These are phyloP conservation scores for Cydia pomonella DNA, from an alignment of 1,140 invertebrate species.

Conservation along the genomic window DNA sequence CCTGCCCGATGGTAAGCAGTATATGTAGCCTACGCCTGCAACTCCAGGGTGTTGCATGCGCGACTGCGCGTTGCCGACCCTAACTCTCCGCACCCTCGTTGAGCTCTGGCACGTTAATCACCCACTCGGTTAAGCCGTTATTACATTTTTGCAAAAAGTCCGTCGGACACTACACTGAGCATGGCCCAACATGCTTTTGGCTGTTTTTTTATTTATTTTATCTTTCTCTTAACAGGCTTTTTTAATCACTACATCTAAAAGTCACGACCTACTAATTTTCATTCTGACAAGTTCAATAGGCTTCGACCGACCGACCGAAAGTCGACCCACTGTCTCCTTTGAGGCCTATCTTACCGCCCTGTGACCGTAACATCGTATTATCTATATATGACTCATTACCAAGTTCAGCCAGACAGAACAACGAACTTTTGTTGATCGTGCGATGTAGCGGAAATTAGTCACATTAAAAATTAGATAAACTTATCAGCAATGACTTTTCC, in stretches of 20 bases:
- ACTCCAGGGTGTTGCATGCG: no score
- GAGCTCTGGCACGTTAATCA: no score
- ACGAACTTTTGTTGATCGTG: conserved; percentile 42
- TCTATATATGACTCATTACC: conserved; percentile 32
- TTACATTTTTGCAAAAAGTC: no score
- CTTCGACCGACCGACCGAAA: no score
- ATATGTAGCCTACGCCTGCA: no score
- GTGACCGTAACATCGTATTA: conserved; percentile 40
- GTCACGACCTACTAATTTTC: neutral
- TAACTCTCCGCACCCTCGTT: no score
- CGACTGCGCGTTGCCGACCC: no score
- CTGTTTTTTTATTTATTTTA: no score
- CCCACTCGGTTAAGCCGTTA: no score
- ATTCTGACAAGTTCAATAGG: neutral
- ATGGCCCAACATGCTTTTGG: no score
- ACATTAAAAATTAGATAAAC: conserved; percentile 46
- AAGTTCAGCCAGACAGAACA: conserved; percentile 45
- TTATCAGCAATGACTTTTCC: conserved; percentile 51
- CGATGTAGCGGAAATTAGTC: conserved; percentile 55
- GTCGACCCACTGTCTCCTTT: neutral
- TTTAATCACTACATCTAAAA: neutral
- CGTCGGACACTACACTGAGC: no score
- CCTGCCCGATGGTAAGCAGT: no score
- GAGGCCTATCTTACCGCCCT: conserved; percentile 14
- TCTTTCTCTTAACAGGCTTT: neutral